Conservation (phyloP, 2,888 invertebrate species). For the Nemapogon koenigi region DNA sequence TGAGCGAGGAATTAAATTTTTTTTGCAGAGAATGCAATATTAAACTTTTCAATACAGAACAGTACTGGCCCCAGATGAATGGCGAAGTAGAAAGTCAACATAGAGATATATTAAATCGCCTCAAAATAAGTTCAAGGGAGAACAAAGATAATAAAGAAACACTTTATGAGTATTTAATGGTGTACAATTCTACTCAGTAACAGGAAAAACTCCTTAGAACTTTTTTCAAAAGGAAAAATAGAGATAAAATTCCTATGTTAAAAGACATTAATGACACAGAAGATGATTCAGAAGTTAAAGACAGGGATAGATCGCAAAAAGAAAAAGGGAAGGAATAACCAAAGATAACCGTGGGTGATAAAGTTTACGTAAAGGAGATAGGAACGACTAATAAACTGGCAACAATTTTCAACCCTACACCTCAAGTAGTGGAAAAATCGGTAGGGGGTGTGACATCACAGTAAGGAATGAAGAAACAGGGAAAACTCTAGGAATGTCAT, state of each 20-base stretch:
- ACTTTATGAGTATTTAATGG: conserved; percentile 13
- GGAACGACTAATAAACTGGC: neutral
- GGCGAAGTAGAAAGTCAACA: conserved; percentile 24
- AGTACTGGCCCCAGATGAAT: conserved; percentile 22
- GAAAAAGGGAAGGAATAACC: neutral
- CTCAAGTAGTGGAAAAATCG: neutral
- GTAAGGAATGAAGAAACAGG: neutral
- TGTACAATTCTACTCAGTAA: conserved; percentile 12
- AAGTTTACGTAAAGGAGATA: neutral
- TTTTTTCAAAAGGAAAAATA: conserved; percentile 15
- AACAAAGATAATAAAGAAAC: conserved; percentile 14
- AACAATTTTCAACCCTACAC: neutral
- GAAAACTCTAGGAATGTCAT: conserved; percentile 7
- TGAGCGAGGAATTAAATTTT: conserved; percentile 16
- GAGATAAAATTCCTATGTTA: conserved; percentile 19
- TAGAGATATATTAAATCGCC: conserved; percentile 20
- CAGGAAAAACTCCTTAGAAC: conserved; percentile 6
- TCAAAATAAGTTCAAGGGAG: conserved; percentile 17
- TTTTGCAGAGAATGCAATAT: conserved; percentile 17
- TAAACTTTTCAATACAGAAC: conserved; percentile 15
- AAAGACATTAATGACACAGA: conserved; percentile 3
- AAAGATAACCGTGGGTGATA: neutral
- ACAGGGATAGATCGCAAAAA: neutral
- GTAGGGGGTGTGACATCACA: neutral
- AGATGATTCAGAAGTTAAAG: neutral